Percentiles rank a stretch among this genome's conserved stretches.
These are phyloP conservation scores for Yponomeuta sedellus DNA, from an alignment of 2,888 invertebrate genomes.

Conservation along the genomic window DNA sequence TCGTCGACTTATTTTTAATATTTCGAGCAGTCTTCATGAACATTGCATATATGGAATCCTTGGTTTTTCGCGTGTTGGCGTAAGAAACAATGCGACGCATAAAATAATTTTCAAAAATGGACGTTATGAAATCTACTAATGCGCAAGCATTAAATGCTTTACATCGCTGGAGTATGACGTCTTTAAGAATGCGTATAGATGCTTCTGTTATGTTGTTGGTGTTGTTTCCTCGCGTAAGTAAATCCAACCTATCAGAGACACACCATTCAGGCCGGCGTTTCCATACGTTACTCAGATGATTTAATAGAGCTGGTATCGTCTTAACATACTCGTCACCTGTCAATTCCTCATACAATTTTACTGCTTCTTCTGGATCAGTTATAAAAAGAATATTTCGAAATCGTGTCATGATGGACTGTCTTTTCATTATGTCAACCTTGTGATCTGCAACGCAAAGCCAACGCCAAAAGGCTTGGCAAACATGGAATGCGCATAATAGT, in stretches of 20 bases:
- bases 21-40: slow-evolving; percentile 21
- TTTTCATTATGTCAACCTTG: slow-evolving; percentile 21
- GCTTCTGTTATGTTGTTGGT: slow-evolving; percentile 26
- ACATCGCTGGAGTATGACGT: slow-evolving; percentile 23
- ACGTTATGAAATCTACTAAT: slow-evolving; percentile 15
- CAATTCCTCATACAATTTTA: slow-evolving; percentile 17
- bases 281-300: slow-evolving; percentile 21
- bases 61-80: slow-evolving; percentile 21
- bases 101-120: slow-evolving; percentile 22
- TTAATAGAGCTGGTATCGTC: slow-evolving; percentile 16
- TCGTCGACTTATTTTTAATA: slow-evolving; percentile 22
- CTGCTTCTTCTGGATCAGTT: slow-evolving; percentile 21
- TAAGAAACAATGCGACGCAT: slow-evolving; percentile 16
- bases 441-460: slow-evolving; percentile 21
- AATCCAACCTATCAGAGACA: slow-evolving; percentile 20
- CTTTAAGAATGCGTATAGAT: slow-evolving; percentile 26
- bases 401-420: slow-evolving; percentile 20
- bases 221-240: slow-evolving; percentile 25
- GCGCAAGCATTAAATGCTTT: slow-evolving; percentile 27
- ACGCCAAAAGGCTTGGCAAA: slow-evolving; percentile 21
- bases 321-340: slow-evolving; percentile 17
- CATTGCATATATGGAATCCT: slow-evolving; percentile 19
- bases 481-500: slow-evolving; percentile 21
- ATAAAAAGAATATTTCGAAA: slow-evolving; percentile 19
- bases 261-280: slow-evolving; percentile 24